Base-by-base conservation (phyloP, 2,113 vertebrate species). In the Lathamus discolor region DNA sequence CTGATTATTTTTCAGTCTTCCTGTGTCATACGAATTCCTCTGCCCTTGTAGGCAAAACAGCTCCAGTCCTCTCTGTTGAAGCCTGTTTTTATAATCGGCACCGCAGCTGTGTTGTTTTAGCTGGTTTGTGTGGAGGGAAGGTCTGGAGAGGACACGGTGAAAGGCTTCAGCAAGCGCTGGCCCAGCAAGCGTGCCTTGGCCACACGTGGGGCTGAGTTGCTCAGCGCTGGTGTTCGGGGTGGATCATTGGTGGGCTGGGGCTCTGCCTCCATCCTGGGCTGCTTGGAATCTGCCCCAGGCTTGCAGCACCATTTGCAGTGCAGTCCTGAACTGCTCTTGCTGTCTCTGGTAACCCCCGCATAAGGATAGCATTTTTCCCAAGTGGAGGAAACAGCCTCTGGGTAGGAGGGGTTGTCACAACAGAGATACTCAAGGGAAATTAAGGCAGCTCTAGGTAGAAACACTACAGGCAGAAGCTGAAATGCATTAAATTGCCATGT, bases 41-140 rank as follows among this genome's bases (percentile, higher is more conserved):
- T 92, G n/a, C 85, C 72, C 72, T 85, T 62, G 63, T 73, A 88
- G 93, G 93, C 91, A 93, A 93, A 94, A 90, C 82, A 96, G 83
- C 74, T 74, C 88, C 2, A 6, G 51, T 55, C 51, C 63, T 92
- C 90, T 75, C 63, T 86, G 67, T 86, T 76, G 81, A 92, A 83
- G 87, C 79, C 89, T 93, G 93, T 85, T 91, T 93, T 97, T 88
- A 19, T 69, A 91, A 87, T 82, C 37, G 15, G 41, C 83, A 15
- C 6, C 9, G 87, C 93, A 96, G 96, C 94, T 95, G 93, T 95
- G 93, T 97, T 97, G 72, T 95, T 97, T 94, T 95, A 95, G 93
- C 90, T 96, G 94, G 68, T 80, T 49, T 66, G 22, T 77, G 82
- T 48, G 67, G 55, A 63, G 74, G 63, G 39, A 46, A 13, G 94